Conservation (phyloP, 1,140 invertebrate genomes). For the Rhagoletis pomonella region DNA sequence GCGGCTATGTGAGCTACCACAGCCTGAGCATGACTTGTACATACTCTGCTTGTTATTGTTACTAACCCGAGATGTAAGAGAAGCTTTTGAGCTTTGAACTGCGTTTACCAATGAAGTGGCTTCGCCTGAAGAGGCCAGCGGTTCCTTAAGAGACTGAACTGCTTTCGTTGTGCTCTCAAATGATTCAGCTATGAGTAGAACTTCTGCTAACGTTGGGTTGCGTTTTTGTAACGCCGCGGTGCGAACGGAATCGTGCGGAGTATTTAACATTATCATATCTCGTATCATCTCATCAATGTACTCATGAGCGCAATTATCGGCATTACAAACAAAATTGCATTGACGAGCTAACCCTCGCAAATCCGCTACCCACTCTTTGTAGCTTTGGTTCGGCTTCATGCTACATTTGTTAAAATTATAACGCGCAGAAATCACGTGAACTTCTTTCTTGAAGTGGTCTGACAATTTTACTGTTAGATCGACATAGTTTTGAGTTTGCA, state of each 20-base stretch:
- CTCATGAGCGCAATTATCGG: not conserved
- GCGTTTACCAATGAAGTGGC: no score
- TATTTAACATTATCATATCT: constrained; percentile 32
- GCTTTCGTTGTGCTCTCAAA: not conserved
- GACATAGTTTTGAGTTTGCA: no score
- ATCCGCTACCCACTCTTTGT: constrained; percentile 26
- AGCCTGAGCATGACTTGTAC: no score
- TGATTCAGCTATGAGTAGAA: not conserved
- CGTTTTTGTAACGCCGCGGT: not conserved
- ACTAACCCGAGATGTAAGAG: no score
- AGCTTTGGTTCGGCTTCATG: not conserved
- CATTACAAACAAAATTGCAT: constrained; percentile 31
- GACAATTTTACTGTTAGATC: no score
- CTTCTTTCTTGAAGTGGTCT: not conserved
- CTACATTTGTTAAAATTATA: constrained; percentile 23
- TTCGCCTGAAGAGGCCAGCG: no score
- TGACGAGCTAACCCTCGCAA: not conserved
- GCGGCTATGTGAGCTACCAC: no score
- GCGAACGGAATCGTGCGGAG: constrained; percentile 41
- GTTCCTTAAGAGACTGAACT: not conserved
- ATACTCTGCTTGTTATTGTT: no score
- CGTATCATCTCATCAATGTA: constrained; percentile 50
- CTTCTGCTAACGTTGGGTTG: not conserved
- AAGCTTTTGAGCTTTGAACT: no score
- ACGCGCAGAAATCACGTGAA: constrained; percentile 6